Base-by-base conservation (phyloP, 1,140 invertebrate genomes). In the Brevipalpus yothersi region DNA sequence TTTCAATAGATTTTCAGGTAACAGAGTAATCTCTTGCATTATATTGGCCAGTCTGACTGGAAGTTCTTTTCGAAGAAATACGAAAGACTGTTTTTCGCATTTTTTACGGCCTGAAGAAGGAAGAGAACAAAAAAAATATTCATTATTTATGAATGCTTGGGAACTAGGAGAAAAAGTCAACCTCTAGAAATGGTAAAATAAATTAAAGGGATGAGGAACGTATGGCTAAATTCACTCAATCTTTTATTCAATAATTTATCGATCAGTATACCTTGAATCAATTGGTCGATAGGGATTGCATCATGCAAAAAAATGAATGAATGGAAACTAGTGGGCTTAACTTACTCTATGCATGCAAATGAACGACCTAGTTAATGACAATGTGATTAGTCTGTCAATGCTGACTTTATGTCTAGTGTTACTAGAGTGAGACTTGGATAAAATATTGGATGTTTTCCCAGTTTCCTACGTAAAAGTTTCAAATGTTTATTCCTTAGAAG, bases 11-110 rank as follows among this genome's bases (percentile, higher is more conserved):
- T 64, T 63, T 17, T 65, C 65, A 39, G 93, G 93, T 15, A 96
- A 72, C 39, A 94, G 71, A 53, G 88, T 84, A 66, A 97, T 92
- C 73, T 97, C 92, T 71, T 94, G 92, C 89, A 96, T 96, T 63
- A 97, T 96, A 69, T 96, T 95, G 9, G 92, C 90, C 64, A 96
- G 73, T 54, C 92, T 77, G 2, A 96, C 91, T 2, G 91, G 91
- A 53, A 97, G 71, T 73, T 96, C 92, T 70, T 94, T 90, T 51
- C 88, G 77, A n/a, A 97, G 75, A 69, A 97, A 96, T 63, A 86
- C 76, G 68, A 82, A 94, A 63, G 68, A 69, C 63, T 58, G 64
- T 21, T 59, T 60, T 42, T 67, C 66, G 53, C 66, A 66, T 41
- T 86, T 87, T 74, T 84, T 86, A 64, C 85, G 72, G 67, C 88